Percentiles rank a stretch among this genome's conserved stretches.
phyloP scores from a whole-genome alignment of 2,888 invertebrate species.

The Phalera bucephala region DNA sequence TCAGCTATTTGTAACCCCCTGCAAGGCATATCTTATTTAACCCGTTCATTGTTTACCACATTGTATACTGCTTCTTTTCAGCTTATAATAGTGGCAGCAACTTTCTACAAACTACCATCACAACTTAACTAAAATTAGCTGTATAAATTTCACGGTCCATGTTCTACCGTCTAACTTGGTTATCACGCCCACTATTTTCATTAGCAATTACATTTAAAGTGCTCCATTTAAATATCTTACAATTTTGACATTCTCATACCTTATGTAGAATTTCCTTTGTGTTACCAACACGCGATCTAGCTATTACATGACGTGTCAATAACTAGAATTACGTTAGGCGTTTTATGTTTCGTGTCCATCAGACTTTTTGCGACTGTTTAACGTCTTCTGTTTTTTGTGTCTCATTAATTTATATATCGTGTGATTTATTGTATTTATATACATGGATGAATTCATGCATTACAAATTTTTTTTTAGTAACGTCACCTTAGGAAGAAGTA shows the following conservation, averaged over 20 bases:
- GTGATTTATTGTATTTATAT: too few species aligned
- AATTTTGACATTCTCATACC: constrained; percentile 43
- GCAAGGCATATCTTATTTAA: too few species aligned
- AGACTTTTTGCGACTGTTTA: constrained; percentile 17
- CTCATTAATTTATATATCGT: too few species aligned
- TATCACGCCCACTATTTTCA: too few species aligned
- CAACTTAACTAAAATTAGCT: neutral
- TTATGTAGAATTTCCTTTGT: constrained; percentile 52
- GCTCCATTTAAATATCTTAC: constrained; percentile 23
- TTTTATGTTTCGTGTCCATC: constrained; percentile 27
- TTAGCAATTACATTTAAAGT: constrained; percentile 9
- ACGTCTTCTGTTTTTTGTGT: constrained; percentile 14
- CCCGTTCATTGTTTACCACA: too few species aligned
- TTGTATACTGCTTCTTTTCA: too few species aligned
- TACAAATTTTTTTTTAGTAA: too few species aligned
- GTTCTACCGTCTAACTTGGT: too few species aligned
- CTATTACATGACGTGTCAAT: constrained; percentile 66
- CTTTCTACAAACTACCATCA: neutral
- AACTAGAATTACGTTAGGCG: constrained; percentile 33
- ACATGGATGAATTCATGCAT: too few species aligned
- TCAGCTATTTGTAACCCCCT: too few species aligned
- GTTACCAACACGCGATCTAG: constrained; percentile 53
- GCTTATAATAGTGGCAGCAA: too few species aligned
- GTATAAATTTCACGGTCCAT: neutral
- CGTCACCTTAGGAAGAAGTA: too few species aligned